phyloP scores from a whole-genome alignment of 2,888 invertebrate genomes.

The Troides aeacus region DNA sequence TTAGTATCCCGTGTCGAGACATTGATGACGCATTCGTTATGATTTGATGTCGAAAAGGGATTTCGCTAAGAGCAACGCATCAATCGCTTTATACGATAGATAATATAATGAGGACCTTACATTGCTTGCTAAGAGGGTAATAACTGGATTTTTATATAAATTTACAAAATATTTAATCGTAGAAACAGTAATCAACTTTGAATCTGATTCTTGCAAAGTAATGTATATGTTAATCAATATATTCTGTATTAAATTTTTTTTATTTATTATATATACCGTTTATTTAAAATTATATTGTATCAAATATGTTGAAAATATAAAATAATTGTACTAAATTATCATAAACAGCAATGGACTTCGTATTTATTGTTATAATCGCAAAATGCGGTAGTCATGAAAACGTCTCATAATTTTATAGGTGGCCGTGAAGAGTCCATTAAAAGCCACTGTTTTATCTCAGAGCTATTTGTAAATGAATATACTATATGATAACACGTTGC shows the following conservation, averaged over 20 bases:
- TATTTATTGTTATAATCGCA: slow-evolving; percentile 10
- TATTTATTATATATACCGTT: neutral
- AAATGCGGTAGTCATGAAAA: slow-evolving; percentile 18
- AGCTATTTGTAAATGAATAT: slow-evolving; percentile 37
- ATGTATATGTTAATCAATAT: neutral
- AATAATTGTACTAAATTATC: neutral
- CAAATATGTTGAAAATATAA: neutral
- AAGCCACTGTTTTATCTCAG: slow-evolving; percentile 50
- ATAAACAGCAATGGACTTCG: slow-evolving; percentile 17
- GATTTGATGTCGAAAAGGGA: slow-evolving; percentile 43
- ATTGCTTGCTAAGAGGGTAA: neutral
- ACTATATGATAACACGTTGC: slow-evolving; percentile 3
- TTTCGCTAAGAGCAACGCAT: slow-evolving; percentile 33
- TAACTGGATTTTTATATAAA: neutral
- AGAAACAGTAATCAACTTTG: too few relatives aligned
- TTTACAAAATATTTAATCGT: too few relatives aligned
- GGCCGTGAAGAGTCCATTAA: slow-evolving; percentile 56
- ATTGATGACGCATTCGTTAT: slow-evolving; percentile 48
- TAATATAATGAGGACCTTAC: neutral
- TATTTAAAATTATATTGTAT: neutral
- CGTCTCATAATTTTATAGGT: slow-evolving; percentile 47
- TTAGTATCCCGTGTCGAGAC: slow-evolving; percentile 47
- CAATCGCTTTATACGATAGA: slow-evolving; percentile 33
- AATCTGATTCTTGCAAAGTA: too few relatives aligned
- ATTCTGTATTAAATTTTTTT: neutral